Conservation (phyloP, 2,797 vertebrate genomes). For the Onychomys torridus region DNA sequence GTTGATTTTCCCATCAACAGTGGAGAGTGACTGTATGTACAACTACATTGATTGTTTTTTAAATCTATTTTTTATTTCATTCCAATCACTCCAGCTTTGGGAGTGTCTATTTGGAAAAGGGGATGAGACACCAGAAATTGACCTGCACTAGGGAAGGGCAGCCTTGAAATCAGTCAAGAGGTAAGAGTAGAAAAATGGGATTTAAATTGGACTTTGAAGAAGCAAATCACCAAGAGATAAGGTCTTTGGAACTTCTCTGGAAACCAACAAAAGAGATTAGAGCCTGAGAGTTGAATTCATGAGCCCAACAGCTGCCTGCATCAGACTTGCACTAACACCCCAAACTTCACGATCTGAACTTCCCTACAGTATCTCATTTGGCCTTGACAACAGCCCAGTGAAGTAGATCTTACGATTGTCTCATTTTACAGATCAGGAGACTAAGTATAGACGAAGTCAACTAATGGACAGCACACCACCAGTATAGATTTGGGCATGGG, state of each 20-base stretch:
- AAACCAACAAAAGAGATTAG: neutral
- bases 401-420: neutral
- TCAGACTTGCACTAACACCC: no score
- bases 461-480: neutral
- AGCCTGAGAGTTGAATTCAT: neutral
- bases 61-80: neutral
- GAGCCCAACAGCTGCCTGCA: neutral
- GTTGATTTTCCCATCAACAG: neutral
- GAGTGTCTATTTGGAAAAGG: neutral
- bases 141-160: no score
- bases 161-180: neutral
- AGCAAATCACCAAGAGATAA: neutral
- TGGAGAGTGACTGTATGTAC: neutral
- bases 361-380: neutral
- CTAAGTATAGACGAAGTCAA: neutral
- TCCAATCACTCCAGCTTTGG: neutral
- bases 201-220: neutral
- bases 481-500: neutral
- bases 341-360: neutral
- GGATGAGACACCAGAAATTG: neutral
- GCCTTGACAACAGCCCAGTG: neutral
- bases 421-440: neutral
- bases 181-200: neutral
- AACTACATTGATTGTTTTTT: neutral
- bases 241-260: neutral